Percentiles rank a stretch among this genome's conserved stretches.
Conservation (phyloP, 2,888 invertebrate genomes). For the Ephialtes manifestator region DNA sequence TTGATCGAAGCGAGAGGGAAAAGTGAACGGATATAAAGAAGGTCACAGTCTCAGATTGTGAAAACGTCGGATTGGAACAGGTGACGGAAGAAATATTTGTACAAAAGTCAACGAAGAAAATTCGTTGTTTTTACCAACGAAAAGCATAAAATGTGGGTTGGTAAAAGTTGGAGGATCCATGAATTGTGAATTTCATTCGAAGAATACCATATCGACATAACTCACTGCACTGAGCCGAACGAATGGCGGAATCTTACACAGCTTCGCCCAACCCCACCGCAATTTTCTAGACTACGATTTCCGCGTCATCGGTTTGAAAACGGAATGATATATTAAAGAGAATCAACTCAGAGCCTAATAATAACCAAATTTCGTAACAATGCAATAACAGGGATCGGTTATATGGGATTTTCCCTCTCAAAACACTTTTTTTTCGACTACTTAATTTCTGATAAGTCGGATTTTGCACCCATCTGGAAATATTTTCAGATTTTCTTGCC, state of each 20-base stretch:
- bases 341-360: not conserved
- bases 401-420: not conserved
- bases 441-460: too few species aligned
- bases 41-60: not conserved
- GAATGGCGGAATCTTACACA: not conserved
- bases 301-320: not conserved
- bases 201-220: not conserved
- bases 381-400: too few species aligned
- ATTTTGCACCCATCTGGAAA: too few species aligned
- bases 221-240: not conserved
- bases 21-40: not conserved
- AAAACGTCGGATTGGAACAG: not conserved
- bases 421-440: too few species aligned
- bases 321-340: not conserved
- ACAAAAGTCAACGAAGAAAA: not conserved
- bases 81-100: slow-evolving; percentile 7
- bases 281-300: not conserved
- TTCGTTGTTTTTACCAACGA: not conserved
- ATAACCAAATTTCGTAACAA: too few species aligned
- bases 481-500: too few species aligned
- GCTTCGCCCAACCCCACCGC: not conserved
- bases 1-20: not conserved
- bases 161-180: not conserved
- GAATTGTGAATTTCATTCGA: not conserved
- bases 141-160: not conserved